These are phyloP conservation scores for Protodeltote pygarga DNA, from an alignment of 2,888 invertebrate species.

Conservation along the genomic window DNA sequence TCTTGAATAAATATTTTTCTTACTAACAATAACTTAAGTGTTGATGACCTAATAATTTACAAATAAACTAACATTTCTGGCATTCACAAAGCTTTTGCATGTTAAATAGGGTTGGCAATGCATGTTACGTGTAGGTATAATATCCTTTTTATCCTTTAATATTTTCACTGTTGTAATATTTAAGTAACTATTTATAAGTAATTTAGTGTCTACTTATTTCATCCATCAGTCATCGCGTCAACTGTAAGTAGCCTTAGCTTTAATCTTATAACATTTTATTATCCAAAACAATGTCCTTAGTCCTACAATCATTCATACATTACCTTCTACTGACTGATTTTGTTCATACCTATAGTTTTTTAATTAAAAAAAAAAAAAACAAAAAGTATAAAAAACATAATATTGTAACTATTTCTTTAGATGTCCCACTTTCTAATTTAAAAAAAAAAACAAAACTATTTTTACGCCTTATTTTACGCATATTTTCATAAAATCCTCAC, in stretches of 20 bases:
- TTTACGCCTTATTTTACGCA: background rate
- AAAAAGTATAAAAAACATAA: no score
- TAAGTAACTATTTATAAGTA: conserved; percentile 37
- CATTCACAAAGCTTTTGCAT: conserved; percentile 22
- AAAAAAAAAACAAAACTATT: background rate
- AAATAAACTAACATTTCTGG: no score
- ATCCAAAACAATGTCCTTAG: conserved; percentile 32
- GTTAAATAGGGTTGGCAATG: conserved; percentile 20
- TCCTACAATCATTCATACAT: conserved; percentile 38
- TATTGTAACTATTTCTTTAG: background rate
- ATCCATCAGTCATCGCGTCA: conserved; percentile 31
- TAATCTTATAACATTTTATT: conserved; percentile 15
- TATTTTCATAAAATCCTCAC: conserved; percentile 8
- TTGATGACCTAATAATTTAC: no score
- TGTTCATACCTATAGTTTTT: no score
- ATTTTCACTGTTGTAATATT: conserved; percentile 47
- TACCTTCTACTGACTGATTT: no score
- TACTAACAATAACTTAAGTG: conserved; percentile 1
- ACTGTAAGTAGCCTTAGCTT: conserved; percentile 42
- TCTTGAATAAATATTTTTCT: background rate
- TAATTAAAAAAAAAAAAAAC: no score
- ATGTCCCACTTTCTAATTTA: background rate
- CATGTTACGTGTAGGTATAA: conserved; percentile 36
- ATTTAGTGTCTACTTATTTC: conserved; percentile 21
- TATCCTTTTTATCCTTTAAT: conserved; percentile 23